Percentiles rank a stretch among this genome's conserved stretches.
Evolutionary conservation across 2,888 invertebrate genomes (phyloP).

Genomic region (Acrocera orbiculus): DNA sequence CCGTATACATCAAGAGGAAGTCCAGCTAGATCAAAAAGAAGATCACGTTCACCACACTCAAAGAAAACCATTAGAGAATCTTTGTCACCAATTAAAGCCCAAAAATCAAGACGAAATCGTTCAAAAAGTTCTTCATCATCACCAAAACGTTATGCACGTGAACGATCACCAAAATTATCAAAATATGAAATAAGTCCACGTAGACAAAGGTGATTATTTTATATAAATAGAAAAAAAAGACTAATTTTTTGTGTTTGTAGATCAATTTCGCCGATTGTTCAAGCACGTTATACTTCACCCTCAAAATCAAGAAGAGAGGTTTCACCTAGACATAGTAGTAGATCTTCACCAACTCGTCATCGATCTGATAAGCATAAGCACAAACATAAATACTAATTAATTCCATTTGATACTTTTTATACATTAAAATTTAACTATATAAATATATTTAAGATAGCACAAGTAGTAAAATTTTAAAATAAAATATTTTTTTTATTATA

Average conservation of each 20-base stretch:
- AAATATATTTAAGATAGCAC: no score
- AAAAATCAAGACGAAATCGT: constrained; percentile 12
- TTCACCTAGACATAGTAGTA: constrained; percentile 23
- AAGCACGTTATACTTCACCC: constrained; percentile 6
- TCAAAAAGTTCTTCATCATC: constrained; percentile 22
- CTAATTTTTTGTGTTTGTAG: not conserved
- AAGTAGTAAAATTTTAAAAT: no score
- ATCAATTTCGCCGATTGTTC: constrained; percentile 2
- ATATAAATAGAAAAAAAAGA: not conserved
- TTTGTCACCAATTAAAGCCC: constrained; percentile 20
- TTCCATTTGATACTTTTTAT: not conserved
- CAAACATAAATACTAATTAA: constrained; percentile 32
- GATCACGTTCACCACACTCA: constrained; percentile 32
- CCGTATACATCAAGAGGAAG: constrained; percentile 19
- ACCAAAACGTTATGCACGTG: constrained; percentile 21
- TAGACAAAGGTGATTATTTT: constrained; percentile 11
- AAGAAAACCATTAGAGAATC: constrained; percentile 25
- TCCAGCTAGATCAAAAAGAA: constrained; percentile 26
- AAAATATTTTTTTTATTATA: no score
- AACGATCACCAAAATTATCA: constrained; percentile 15
- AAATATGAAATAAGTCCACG: constrained; percentile 21
- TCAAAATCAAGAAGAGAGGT: constrained; percentile 18
- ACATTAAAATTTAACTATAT: no score
- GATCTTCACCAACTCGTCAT: constrained; percentile 18
- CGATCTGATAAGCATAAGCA: constrained; percentile 33